A percentile compares a stretch with the other conserved stretches of the same genome.
Evolutionary conservation across 1,140 invertebrate species (phyloP).

Genomic region (Hycleus phaleratus): DNA sequence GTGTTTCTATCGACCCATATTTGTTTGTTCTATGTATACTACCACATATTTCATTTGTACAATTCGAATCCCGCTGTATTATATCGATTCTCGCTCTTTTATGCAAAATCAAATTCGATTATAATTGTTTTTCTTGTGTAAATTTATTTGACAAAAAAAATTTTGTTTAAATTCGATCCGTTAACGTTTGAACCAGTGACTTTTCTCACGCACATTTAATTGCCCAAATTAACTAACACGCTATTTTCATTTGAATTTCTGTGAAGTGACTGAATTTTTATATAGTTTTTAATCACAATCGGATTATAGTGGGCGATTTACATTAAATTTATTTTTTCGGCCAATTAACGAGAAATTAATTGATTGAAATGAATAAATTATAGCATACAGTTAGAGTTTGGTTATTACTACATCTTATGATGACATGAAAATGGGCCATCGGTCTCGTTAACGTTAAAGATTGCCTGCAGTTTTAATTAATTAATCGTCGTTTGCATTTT

Average conservation of each 20-base stretch:
- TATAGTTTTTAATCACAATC: not conserved
- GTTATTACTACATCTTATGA: no score
- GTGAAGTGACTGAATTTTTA: conserved; percentile 7
- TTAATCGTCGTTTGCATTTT: no score
- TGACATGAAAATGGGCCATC: no score
- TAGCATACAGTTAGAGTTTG: no score
- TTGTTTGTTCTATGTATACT: conserved; percentile 6
- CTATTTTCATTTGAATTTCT: conserved; percentile 8
- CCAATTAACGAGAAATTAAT: no score
- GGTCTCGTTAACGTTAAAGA: no score
- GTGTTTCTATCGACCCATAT: not conserved
- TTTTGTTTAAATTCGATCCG: conserved; percentile 3
- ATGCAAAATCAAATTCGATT: not conserved
- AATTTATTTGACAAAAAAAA: not conserved
- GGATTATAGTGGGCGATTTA: no score
- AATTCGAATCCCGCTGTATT: not conserved
- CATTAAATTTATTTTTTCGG: no score
- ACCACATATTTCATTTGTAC: conserved; percentile 13
- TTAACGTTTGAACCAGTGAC: conserved; percentile 1
- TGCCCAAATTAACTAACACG: conserved; percentile 12
- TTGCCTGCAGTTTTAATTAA: no score
- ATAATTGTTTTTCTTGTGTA: no score
- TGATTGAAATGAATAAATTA: no score
- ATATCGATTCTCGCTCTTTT: not conserved
- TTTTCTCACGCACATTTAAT: conserved; percentile 14